Evolutionary conservation across 1,140 invertebrate genomes (phyloP).

Genomic region (Neotoxoptera formosana): DNA sequence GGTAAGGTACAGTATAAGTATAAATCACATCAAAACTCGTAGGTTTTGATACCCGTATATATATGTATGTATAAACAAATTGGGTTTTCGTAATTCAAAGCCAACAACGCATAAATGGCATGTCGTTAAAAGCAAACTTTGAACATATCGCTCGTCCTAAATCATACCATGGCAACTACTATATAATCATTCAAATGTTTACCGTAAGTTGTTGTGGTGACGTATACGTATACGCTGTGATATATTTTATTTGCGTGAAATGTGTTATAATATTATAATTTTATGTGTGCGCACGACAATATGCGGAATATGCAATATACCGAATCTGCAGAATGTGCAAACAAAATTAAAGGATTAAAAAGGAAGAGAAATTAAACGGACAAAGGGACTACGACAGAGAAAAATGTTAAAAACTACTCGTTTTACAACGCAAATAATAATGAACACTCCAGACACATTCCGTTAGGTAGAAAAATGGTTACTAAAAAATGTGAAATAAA

Average conservation of each 20-base stretch:
- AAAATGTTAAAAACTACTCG: constrained; percentile 10
- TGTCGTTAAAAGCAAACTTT: constrained; percentile 18
- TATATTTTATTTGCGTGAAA: not conserved
- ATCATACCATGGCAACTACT: not conserved
- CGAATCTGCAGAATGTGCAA: not conserved
- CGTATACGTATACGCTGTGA: not conserved
- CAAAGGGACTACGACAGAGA: not conserved
- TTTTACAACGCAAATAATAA: constrained; percentile 29
- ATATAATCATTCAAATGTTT: not conserved
- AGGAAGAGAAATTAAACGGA: not conserved
- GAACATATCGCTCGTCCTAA: not conserved
- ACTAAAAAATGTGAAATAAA: not conserved
- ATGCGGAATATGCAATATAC: not conserved
- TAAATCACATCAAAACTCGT: not conserved
- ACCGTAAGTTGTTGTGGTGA: not conserved
- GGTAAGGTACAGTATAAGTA: not conserved
- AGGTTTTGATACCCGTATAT: not conserved
- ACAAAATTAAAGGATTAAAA: constrained; percentile 24
- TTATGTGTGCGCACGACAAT: not conserved
- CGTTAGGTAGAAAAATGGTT: constrained; percentile 14
- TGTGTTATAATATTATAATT: not conserved
- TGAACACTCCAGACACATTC: not conserved
- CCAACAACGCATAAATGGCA: not conserved
- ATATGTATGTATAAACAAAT: constrained; percentile 15
- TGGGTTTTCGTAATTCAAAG: not conserved